Base-by-base conservation (phyloP, 2,113 vertebrate genomes). In the Mustelus asterias region DNA sequence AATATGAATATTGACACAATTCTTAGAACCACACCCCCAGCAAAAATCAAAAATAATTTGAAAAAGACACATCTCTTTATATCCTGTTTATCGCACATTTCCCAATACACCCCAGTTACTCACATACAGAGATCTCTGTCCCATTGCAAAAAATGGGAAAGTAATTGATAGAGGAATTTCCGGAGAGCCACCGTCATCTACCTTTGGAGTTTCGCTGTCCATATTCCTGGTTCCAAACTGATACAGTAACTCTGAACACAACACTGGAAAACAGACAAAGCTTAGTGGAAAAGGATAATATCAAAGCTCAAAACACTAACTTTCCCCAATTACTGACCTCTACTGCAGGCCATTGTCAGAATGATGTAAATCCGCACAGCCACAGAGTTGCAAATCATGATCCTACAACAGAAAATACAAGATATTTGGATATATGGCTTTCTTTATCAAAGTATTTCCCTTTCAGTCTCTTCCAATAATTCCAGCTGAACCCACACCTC, bases 161-260 rank as follows among this genome's bases (percentile, higher is more conserved):
- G 98, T 98, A 80, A 98, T 96, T 14, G 98, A 98, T 89, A 99
- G 96, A 96, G 97, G 97, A 96, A 99, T 97, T 97, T 99, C 99
- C 0, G 98, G 96, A 20, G 99, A 99, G 97, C 99, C 99, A 95
- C 99, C 99, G 85, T 99, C 99, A 0, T 99, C 99, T 96, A 99
- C 99, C 97, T 99, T 99, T 94, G 99, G 99, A 0, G 99, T 99
- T 97, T 98, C 98, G 96, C 97, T 96, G 97, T 98, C 98, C 95
- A 97, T 97, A 92, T 97, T 96, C 96, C 96, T 96, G 58, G 97
- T 97, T 96, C 98, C 98, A 96, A 97, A 98, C 1, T 98, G 98
- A 96, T 96, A 96, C 41, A 96, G 65, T 24, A 96, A 48, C 41
- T 72, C 67, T 16, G 54, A 95, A 22, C 94, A 95, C 41, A 48